Conservation (phyloP, 2,888 invertebrate species). For the Aphidius colemani region DNA sequence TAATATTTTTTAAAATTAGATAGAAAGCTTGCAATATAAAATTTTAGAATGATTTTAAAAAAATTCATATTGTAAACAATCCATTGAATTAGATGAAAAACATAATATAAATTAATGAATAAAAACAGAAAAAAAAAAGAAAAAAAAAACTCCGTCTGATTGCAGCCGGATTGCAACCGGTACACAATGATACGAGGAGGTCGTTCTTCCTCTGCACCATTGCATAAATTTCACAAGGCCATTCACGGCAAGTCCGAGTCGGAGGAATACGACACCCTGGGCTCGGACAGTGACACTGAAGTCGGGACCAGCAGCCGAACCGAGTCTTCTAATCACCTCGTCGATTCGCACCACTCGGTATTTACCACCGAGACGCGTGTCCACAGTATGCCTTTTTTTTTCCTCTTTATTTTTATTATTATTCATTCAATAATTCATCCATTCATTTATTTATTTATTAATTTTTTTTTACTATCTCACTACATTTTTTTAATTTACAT, state of each 20-base stretch:
- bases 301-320: slow-evolving; percentile 62
- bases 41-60: slow-evolving; percentile 18
- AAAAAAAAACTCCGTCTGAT: slow-evolving; percentile 57
- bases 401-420: slow-evolving; percentile 24
- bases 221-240: slow-evolving; percentile 69
- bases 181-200: slow-evolving; percentile 60
- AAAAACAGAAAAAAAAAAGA: slow-evolving; percentile 22
- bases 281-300: slow-evolving; percentile 64
- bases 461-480: not conserved
- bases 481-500: not conserved
- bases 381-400: slow-evolving; percentile 55
- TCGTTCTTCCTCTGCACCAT: slow-evolving; percentile 60
- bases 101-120: slow-evolving; percentile 5
- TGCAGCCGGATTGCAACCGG: slow-evolving; percentile 62
- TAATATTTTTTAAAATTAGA: not conserved
- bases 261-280: slow-evolving; percentile 65
- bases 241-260: slow-evolving; percentile 78
- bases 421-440: slow-evolving; percentile 29
- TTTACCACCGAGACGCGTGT: slow-evolving; percentile 59
- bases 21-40: not conserved
- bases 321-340: slow-evolving; percentile 62
- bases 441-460: slow-evolving; percentile 45
- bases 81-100: slow-evolving; percentile 25
- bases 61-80: slow-evolving; percentile 10
- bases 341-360: slow-evolving; percentile 59